These are phyloP conservation scores for Bombus difficillimus DNA, from an alignment of 1,140 invertebrate species.

Conservation along the genomic window DNA sequence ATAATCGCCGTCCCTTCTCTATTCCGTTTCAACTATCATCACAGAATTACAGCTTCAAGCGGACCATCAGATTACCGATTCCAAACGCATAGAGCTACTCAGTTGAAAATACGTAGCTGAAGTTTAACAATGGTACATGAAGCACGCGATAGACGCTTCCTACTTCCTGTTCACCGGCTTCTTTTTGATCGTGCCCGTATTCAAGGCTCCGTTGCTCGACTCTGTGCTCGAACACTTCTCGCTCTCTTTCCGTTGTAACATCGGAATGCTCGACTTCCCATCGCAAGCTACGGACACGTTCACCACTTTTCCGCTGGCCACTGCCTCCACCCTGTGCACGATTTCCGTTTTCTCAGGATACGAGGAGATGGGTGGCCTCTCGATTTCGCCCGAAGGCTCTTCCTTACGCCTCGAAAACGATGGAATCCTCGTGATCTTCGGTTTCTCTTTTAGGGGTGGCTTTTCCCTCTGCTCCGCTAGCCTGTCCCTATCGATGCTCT, in stretches of 20 bases:
- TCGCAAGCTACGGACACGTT: constrained; percentile 49
- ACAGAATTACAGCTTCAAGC: too few species aligned
- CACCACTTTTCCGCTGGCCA: constrained; percentile 50
- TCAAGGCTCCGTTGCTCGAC: constrained; percentile 66
- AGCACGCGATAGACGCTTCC: background rate
- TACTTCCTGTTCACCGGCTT: constrained; percentile 69
- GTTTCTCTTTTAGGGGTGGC: constrained; percentile 71
- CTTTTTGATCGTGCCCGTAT: constrained; percentile 72
- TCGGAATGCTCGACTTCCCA: constrained; percentile 68
- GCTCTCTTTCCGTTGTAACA: constrained; percentile 53
- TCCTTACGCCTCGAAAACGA: constrained; percentile 69
- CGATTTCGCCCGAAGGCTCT: constrained; percentile 53
- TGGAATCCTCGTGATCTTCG: constrained; percentile 74
- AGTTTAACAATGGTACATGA: background rate
- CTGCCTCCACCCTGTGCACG: constrained; percentile 66
- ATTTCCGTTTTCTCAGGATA: constrained; percentile 70
- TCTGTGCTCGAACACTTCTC: constrained; percentile 64
- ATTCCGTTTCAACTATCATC: too few species aligned
- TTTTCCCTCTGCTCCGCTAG: constrained; percentile 53
- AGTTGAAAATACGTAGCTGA: background rate
- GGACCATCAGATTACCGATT: too few species aligned
- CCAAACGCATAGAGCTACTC: background rate
- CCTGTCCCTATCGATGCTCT: constrained; percentile 64
- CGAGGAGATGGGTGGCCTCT: constrained; percentile 51
- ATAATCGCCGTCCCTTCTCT: background rate